A percentile compares a stretch with the other conserved stretches of the same genome.
phyloP scores from a whole-genome alignment of 2,888 invertebrate genomes.

The Tholera decimalis region DNA sequence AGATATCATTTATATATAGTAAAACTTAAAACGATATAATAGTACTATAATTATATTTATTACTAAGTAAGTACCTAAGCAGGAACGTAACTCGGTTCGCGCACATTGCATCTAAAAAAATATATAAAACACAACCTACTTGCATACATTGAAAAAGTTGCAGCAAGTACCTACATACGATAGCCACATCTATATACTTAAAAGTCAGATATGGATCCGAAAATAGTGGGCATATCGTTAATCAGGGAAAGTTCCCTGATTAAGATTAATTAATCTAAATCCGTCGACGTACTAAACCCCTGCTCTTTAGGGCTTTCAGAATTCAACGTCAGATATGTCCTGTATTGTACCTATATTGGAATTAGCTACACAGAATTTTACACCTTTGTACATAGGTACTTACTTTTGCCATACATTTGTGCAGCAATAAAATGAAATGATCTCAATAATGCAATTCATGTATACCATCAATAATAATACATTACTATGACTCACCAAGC shows the following conservation, averaged over 20 bases:
- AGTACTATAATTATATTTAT: background rate
- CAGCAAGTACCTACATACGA: background rate
- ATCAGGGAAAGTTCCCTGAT: too few relatives aligned
- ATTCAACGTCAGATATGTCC: constrained; percentile 6
- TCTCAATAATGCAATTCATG: constrained; percentile 20
- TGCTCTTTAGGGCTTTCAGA: constrained; percentile 27
- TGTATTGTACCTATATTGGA: background rate
- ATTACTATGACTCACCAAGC: background rate
- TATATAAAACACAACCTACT: background rate
- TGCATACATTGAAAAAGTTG: constrained; percentile 1
- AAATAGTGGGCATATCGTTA: constrained; percentile 18
- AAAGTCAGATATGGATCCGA: background rate
- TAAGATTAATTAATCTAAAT: constrained; percentile 42
- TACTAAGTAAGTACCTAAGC: background rate
- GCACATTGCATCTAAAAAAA: too few relatives aligned
- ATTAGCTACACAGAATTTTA: constrained; percentile 20
- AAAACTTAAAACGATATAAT: too few relatives aligned
- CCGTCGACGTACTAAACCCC: constrained; percentile 23
- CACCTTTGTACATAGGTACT: background rate
- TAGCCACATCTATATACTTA: background rate
- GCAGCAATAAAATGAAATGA: constrained; percentile 23
- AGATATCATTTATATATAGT: too few relatives aligned
- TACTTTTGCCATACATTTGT: constrained; percentile 3
- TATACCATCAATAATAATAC: constrained; percentile 9
- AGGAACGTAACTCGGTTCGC: too few relatives aligned